Conservation (phyloP, 2,888 invertebrate genomes). For the Himalopsyche kuldschensis region DNA sequence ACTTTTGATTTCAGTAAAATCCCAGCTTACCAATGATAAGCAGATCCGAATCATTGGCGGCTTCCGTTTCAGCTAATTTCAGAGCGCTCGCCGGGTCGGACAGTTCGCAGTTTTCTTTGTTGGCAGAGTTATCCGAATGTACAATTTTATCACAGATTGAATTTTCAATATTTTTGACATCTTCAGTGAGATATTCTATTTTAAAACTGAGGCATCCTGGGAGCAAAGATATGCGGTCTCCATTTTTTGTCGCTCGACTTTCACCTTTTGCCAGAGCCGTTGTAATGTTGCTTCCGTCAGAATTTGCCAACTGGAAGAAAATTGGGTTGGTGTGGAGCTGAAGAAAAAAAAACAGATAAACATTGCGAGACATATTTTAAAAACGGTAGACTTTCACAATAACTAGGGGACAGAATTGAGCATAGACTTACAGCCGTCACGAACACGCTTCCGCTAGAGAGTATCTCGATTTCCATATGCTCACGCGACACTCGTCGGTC, state of each 20-base stretch:
- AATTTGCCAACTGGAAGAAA: conserved; percentile 49
- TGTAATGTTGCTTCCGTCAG: conserved; percentile 23
- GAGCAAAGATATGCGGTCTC: conserved; percentile 59
- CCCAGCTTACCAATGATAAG: not conserved
- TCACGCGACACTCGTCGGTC: conserved; percentile 59
- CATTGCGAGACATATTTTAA: not conserved
- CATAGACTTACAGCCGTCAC: conserved; percentile 47
- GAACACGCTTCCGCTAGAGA: conserved; percentile 45
- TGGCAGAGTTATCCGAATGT: not conserved
- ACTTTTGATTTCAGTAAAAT: not conserved
- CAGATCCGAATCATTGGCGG: not conserved
- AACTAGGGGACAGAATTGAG: not conserved
- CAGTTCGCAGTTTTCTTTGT: no score
- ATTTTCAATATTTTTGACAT: not conserved
- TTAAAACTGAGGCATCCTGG: conserved; percentile 57
- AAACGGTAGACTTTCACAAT: not conserved
- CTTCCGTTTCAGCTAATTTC: no score
- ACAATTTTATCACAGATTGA: not conserved
- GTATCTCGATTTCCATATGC: conserved; percentile 55
- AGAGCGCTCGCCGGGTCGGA: no score
- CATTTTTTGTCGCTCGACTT: conserved; percentile 47
- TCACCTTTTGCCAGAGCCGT: conserved; percentile 49
- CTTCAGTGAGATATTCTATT: conserved; percentile 44
- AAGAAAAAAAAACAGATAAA: conserved; percentile 40
- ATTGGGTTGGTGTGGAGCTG: conserved; percentile 61